Base-by-base conservation (phyloP, 2,888 invertebrate genomes). In the Eristalis arbustorum region DNA sequence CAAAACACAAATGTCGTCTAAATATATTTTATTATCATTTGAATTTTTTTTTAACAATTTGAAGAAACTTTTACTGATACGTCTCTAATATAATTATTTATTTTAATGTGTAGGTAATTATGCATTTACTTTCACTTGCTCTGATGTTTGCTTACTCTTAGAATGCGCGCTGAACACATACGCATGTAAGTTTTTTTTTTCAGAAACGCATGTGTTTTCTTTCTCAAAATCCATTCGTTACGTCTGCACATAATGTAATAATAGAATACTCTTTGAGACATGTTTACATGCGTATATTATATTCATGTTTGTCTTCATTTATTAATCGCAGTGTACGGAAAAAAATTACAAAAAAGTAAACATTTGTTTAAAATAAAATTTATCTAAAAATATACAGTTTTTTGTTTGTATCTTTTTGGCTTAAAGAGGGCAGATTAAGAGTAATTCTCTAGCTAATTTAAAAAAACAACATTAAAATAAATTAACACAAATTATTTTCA, bases 401-500 rank as follows among this genome's bases (percentile, higher is more conserved):
- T 40, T 40, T 34, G 1, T 57, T 49, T 64, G n/a, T 18, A 34
- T 64, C 6, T n/a, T 78, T 67, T 79, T 67, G 73, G 79, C 72
- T 72, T 72, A 78, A 57, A 34, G 13, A 11, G 72, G 72, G 42
- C 61, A 40, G 42, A 72, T 62, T 62, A 34, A 59, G 56, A 79
- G n/a, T 74, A 67, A 72, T 40, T 68, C 23, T 77, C 66, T 72
- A 71, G 71, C 66, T 78, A 74, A 63, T 59, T 68, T 28, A 64
- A 80, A 64, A 80, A 64, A 66, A 59, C 64, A 78, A 63, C 22
- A 31, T 31, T 31, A 69, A 40, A 59, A 82, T 76, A 82, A 75
- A 76, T 81, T 76, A 76, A 82, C 72, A 67, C 76, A 69, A 69
- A 81, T 14, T 73, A 68, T 73, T 56, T n/a, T 34, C 18, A 31